Percentiles rank a stretch among this genome's conserved stretches.
phyloP scores from a whole-genome alignment of 2,888 invertebrate genomes.

The Chrysomela aeneicollis region DNA sequence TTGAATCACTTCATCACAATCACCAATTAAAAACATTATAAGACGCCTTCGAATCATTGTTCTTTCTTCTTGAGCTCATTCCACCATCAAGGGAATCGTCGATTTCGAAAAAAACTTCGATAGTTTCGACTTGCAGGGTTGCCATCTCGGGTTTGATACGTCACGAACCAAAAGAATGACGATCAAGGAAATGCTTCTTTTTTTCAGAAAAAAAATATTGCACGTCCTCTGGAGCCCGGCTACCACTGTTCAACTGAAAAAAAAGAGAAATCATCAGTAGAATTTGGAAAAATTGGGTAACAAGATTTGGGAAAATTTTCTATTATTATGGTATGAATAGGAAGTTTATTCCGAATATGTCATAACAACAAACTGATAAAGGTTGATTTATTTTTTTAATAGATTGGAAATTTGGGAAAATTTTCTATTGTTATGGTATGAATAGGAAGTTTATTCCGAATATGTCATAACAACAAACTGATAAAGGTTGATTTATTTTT shows the following conservation, averaged over 20 bases:
- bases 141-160: slow-evolving; percentile 25
- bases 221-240: slow-evolving; percentile 48
- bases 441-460: too few species aligned
- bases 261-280: slow-evolving; percentile 35
- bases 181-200: slow-evolving; percentile 48
- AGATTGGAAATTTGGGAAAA: too few species aligned
- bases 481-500: too few species aligned
- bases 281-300: background rate
- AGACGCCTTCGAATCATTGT: background rate
- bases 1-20: slow-evolving; percentile 15
- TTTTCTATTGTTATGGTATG: too few species aligned
- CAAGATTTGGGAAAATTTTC: too few species aligned
- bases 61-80: slow-evolving; percentile 5
- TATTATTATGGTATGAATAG: too few species aligned
- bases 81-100: slow-evolving; percentile 5
- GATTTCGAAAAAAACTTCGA: slow-evolving; percentile 23
- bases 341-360: too few species aligned
- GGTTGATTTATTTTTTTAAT: too few species aligned
- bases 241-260: slow-evolving; percentile 49
- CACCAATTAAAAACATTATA: slow-evolving; percentile 10
- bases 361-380: too few species aligned
- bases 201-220: slow-evolving; percentile 43
- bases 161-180: slow-evolving; percentile 46
- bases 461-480: too few species aligned
- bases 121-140: slow-evolving; percentile 28